Evolutionary conservation across 1,140 invertebrate genomes (phyloP).

Genomic region (Akabosia matsudoensis): DNA sequence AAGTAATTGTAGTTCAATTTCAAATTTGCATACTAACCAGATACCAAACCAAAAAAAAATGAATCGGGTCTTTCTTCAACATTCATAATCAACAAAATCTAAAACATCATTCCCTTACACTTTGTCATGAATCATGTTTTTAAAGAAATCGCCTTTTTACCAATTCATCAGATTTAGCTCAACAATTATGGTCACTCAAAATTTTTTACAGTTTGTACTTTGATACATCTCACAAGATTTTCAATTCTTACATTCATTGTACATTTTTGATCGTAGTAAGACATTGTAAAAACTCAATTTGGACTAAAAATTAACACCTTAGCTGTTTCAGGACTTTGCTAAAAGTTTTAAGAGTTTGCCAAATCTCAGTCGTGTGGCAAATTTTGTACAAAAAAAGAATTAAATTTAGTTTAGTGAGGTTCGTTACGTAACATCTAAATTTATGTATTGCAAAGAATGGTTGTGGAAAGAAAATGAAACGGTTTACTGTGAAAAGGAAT

Average conservation of each 20-base stretch:
- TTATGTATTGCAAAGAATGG: background rate
- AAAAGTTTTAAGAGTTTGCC: background rate
- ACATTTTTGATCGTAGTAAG: background rate
- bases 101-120: too few species aligned
- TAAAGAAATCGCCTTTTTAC: too few species aligned
- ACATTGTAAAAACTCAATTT: background rate
- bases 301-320: too few species aligned
- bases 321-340: background rate
- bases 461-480: too few species aligned
- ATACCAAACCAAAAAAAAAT: background rate
- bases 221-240: background rate
- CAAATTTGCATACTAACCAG: too few species aligned
- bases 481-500: too few species aligned
- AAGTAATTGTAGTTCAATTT: too few species aligned
- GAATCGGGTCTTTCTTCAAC: constrained; percentile 12
- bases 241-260: background rate
- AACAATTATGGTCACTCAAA: background rate
- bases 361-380: background rate
- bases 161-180: too few species aligned
- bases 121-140: background rate
- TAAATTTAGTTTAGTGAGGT: too few species aligned
- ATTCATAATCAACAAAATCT: constrained; percentile 10
- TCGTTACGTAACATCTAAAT: background rate
- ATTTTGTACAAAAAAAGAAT: background rate
- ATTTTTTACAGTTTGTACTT: background rate